Evolutionary conservation across 1,140 invertebrate genomes (phyloP).

Genomic region (Pogonognathellus flavescens): DNA sequence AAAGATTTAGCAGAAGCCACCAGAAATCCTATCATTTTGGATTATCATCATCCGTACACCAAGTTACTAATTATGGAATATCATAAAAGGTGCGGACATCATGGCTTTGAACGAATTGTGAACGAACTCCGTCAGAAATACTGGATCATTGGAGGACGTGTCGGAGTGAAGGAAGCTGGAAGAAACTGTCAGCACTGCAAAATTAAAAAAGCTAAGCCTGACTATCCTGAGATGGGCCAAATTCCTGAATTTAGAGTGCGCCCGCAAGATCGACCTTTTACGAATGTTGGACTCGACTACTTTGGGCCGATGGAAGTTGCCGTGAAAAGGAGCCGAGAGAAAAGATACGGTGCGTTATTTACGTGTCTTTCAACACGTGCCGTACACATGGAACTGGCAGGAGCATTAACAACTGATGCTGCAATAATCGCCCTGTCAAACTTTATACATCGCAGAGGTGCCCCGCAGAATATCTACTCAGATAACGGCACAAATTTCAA

Average conservation of each 20-base stretch:
- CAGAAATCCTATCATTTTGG: background rate
- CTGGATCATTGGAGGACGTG: background rate
- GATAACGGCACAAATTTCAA: slow-evolving; percentile 68
- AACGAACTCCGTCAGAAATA: background rate
- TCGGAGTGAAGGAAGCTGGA: background rate
- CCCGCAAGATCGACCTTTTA: slow-evolving; percentile 39
- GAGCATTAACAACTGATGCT: slow-evolving; percentile 58
- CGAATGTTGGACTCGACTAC: slow-evolving; percentile 57
- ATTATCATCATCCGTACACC: background rate
- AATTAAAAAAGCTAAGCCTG: background rate
- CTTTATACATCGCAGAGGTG: slow-evolving; percentile 66
- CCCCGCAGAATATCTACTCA: slow-evolving; percentile 57
- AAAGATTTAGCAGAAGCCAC: background rate
- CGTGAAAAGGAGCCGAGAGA: slow-evolving; percentile 48
- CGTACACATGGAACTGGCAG: slow-evolving; percentile 67
- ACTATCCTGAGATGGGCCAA: slow-evolving; percentile 52
- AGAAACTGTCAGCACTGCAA: background rate
- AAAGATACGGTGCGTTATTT: slow-evolving; percentile 66
- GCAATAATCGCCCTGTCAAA: slow-evolving; percentile 63
- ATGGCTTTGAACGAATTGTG: background rate
- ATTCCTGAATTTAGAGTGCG: slow-evolving; percentile 50
- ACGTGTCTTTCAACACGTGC: slow-evolving; percentile 64
- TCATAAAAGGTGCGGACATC: background rate
- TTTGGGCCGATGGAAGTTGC: slow-evolving; percentile 62
- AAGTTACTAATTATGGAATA: background rate